Conservation (phyloP, 2,888 invertebrate genomes). For the Aquatica leii region DNA sequence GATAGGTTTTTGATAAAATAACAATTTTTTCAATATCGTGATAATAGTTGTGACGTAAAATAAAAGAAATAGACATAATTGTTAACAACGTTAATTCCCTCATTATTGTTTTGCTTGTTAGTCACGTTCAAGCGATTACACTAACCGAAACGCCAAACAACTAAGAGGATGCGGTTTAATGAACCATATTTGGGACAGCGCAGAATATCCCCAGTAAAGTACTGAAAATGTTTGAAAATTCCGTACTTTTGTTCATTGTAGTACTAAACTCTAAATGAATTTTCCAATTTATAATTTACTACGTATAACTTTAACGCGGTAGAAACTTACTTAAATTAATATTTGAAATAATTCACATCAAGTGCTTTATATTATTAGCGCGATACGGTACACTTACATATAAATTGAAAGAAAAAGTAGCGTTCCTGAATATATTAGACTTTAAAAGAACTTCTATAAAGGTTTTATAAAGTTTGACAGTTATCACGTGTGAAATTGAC, state of each 20-base stretch:
- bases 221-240: slow-evolving; percentile 13
- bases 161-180: slow-evolving; percentile 33
- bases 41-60: slow-evolving; percentile 6
- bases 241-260: background rate
- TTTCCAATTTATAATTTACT: slow-evolving; percentile 5
- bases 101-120: slow-evolving; percentile 30
- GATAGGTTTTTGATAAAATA: no score
- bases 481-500: slow-evolving; percentile 9
- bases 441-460: background rate
- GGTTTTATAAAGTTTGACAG: background rate
- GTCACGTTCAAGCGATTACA: slow-evolving; percentile 32
- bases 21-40: slow-evolving; percentile 7
- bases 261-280: background rate
- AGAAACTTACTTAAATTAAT: no score
- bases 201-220: background rate
- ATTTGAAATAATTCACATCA: no score
- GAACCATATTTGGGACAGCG: slow-evolving; percentile 31
- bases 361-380: no score
- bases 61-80: slow-evolving; percentile 18
- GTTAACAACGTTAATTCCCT: slow-evolving; percentile 28
- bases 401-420: background rate
- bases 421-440: background rate
- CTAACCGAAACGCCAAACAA: slow-evolving; percentile 31
- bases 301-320: no score
- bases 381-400: no score